A percentile compares a stretch with the other conserved stretches of the same genome.
These are phyloP conservation scores for Catharus ustulatus DNA, from an alignment of 2,797 vertebrate genomes.

Conservation along the genomic window DNA sequence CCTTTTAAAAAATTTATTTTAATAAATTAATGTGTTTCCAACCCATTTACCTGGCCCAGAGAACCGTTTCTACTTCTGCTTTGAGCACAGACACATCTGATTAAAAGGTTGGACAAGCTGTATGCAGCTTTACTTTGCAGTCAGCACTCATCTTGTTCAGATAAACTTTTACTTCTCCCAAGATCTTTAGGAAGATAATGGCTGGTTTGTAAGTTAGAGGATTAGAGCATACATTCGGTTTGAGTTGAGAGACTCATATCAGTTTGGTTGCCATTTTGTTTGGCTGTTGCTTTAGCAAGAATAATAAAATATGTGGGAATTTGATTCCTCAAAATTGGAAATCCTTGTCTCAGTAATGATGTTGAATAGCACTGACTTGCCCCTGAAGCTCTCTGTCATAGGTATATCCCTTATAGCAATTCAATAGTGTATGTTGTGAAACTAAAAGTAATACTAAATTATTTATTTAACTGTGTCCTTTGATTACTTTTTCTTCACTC, in stretches of 20 bases:
- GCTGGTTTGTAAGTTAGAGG: background rate
- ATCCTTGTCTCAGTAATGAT: background rate
- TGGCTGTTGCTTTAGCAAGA: background rate
- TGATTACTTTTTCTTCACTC: background rate
- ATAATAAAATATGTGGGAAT: background rate
- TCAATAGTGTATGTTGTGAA: background rate
- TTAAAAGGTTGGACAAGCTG: background rate
- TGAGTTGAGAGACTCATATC: background rate
- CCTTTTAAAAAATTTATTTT: background rate
- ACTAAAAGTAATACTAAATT: background rate
- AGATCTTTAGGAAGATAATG: background rate
- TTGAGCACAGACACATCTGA: background rate
- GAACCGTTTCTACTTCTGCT: background rate
- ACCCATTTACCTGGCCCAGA: background rate
- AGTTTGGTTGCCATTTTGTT: background rate
- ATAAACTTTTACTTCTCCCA: background rate
- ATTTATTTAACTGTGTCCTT: background rate
- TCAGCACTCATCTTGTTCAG: background rate
- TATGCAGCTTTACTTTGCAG: background rate
- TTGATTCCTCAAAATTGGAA: background rate
- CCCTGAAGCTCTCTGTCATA: background rate
- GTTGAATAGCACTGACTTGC: background rate
- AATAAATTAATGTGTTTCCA: background rate
- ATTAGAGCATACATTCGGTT: constrained; percentile 5
- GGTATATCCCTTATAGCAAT: background rate